phyloP scores from a whole-genome alignment of 2,797 vertebrate genomes.

The Amblyraja radiata region DNA sequence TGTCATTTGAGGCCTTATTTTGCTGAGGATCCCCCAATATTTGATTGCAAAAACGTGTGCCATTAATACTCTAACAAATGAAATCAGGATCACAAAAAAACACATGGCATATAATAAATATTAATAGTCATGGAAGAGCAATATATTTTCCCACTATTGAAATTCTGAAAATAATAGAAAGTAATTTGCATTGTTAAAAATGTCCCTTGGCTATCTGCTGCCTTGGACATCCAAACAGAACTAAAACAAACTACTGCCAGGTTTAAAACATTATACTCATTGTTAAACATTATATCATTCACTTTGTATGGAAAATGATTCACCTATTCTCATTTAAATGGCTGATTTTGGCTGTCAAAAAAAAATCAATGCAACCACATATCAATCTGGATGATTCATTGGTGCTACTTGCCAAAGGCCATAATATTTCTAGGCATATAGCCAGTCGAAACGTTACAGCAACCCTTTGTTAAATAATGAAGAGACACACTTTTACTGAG shows the following conservation, averaged over 20 bases:
- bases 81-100: background rate
- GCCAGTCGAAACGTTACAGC: constrained; percentile 15
- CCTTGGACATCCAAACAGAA: constrained; percentile 14
- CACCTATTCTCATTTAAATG: constrained; percentile 14
- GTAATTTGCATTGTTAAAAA: background rate
- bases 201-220: background rate
- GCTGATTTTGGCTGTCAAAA: background rate
- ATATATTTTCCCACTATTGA: background rate
- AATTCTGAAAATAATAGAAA: background rate
- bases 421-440: background rate
- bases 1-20: background rate
- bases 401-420: background rate
- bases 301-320: background rate
- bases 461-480: background rate
- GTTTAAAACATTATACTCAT: background rate
- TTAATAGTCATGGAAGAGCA: background rate
- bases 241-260: constrained; percentile 12
- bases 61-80: background rate
- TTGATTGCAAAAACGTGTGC: background rate
- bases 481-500: background rate
- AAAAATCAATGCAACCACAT: constrained; percentile 17
- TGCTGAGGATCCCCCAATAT: background rate
- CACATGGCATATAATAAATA: background rate
- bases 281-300: background rate
- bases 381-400: constrained; percentile 14